phyloP scores from a whole-genome alignment of 2,888 invertebrate genomes.

The Podabrus alpinus region DNA sequence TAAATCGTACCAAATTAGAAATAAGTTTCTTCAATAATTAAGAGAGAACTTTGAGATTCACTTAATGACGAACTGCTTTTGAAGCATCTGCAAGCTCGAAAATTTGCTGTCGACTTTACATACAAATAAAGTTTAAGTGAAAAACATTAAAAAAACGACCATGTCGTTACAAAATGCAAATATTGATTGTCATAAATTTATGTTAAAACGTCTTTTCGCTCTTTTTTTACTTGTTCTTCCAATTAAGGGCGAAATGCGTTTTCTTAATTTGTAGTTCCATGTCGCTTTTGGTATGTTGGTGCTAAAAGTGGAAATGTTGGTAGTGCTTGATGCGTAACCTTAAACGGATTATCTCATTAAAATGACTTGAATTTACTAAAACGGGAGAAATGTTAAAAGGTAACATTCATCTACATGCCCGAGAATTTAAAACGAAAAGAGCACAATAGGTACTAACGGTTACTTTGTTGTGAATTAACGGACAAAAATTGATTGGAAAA shows the following conservation, averaged over 20 bases:
- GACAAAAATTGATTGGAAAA: neutral
- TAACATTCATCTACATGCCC: neutral
- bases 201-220: neutral
- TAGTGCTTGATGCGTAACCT: constrained; percentile 3
- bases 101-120: constrained; percentile 15
- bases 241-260: constrained; percentile 11
- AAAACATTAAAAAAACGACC: constrained; percentile 15
- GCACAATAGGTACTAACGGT: neutral
- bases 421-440: neutral
- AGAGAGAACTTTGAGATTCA: constrained; percentile 30
- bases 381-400: neutral
- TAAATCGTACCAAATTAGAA: constrained; percentile 32
- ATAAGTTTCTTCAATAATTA: constrained; percentile 33
- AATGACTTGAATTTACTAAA: constrained; percentile 7
- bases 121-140: constrained; percentile 6
- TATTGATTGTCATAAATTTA: neutral
- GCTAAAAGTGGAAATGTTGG: constrained; percentile 7
- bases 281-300: constrained; percentile 7
- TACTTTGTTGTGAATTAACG: neutral
- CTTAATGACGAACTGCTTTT: constrained; percentile 27
- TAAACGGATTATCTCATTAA: constrained; percentile 11
- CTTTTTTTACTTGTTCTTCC: neutral
- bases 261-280: constrained; percentile 8
- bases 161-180: constrained; percentile 1
- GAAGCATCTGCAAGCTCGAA: constrained; percentile 23